Evolutionary conservation across 2,797 vertebrate species (phyloP).

Genomic region (Tadarida brasiliensis): DNA sequence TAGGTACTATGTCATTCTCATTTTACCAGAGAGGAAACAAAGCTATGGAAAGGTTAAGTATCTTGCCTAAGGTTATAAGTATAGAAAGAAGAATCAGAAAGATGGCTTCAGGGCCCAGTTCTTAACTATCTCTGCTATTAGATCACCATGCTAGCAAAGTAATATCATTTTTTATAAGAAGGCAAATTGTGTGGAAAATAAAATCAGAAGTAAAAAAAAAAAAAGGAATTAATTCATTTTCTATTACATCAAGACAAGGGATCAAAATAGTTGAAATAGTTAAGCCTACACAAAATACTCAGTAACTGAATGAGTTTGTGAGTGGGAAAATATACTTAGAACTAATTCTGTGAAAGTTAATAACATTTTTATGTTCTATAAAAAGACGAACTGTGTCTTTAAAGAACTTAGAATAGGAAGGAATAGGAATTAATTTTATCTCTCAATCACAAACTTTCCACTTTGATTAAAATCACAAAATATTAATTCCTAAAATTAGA

Average conservation of each 20-base stretch:
- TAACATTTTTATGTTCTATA: slow-evolving; percentile 1
- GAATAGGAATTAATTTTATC: background rate
- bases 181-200: slow-evolving; percentile 39
- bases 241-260: background rate
- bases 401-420: slow-evolving; percentile 32
- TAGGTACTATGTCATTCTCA: background rate
- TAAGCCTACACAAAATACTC: background rate
- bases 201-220: background rate
- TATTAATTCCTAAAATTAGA: slow-evolving; percentile 59
- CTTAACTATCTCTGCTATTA: slow-evolving; percentile 25
- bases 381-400: slow-evolving; percentile 44
- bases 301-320: background rate
- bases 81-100: background rate
- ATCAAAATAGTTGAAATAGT: slow-evolving; percentile 50
- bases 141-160: background rate
- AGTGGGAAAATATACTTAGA: slow-evolving; percentile 34
- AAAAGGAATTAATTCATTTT: slow-evolving; percentile 36
- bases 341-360: slow-evolving; percentile 27
- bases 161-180: slow-evolving; percentile 26
- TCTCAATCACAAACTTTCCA: slow-evolving; percentile 54
- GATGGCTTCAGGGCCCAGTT: background rate
- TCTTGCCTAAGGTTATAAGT: background rate
- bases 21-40: slow-evolving; percentile 28
- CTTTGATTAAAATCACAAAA: slow-evolving; percentile 37
- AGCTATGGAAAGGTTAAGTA: background rate